Percentiles rank a stretch among this genome's conserved stretches.
These are phyloP conservation scores for Dermochelys coriacea DNA, from an alignment of 2,797 vertebrate genomes.

Conservation along the genomic window DNA sequence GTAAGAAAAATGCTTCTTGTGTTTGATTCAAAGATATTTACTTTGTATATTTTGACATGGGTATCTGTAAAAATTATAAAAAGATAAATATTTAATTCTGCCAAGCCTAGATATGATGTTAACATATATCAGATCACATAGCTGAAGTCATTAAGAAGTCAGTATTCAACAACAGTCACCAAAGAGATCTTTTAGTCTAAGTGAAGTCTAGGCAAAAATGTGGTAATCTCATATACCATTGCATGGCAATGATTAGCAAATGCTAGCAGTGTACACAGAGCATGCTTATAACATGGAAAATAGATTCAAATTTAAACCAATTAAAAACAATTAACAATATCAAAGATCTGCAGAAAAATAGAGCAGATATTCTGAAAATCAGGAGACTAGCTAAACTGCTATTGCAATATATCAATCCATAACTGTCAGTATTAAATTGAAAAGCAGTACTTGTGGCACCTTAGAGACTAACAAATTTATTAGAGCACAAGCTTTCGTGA, in stretches of 20 bases:
- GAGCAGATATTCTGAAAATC: neutral
- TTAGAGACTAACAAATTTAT: too few species aligned
- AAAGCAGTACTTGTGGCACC: too few species aligned
- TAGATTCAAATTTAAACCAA: neutral
- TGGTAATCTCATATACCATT: neutral
- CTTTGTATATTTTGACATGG: neutral
- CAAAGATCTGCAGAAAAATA: neutral
- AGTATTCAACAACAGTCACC: neutral
- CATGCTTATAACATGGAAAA: neutral
- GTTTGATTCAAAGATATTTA: neutral
- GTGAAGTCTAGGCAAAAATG: neutral
- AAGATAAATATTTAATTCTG: neutral
- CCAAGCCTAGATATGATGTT: neutral
- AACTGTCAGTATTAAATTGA: neutral
- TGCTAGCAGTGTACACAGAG: neutral
- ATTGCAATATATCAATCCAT: neutral
- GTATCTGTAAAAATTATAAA: neutral
- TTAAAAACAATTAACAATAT: neutral
- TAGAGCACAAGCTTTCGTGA: too few species aligned
- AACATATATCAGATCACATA: neutral
- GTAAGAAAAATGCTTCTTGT: neutral
- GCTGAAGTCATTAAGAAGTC: neutral
- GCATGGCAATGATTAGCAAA: neutral
- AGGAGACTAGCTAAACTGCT: neutral
- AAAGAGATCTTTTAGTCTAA: neutral